Conservation (phyloP, 2,113 vertebrate genomes). For the Lepus timidus region DNA sequence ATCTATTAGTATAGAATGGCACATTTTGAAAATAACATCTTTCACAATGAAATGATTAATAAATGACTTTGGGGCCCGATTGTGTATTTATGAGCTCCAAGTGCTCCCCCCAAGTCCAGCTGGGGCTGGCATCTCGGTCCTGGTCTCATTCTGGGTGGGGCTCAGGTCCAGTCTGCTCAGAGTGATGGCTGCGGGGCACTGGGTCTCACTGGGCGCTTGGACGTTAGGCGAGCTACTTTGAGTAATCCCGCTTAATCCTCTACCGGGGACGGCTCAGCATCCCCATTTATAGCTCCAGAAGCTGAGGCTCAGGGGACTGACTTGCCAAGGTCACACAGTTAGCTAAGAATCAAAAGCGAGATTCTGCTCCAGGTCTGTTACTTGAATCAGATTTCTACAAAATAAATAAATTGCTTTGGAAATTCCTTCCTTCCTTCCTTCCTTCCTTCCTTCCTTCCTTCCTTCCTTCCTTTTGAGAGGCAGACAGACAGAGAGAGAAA, state of each 20-base stretch:
- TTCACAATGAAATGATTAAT: neutral
- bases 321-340: neutral
- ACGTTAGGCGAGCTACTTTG: neutral
- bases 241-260: neutral
- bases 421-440: no score
- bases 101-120: neutral
- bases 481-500: no score
- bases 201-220: neutral
- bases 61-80: neutral
- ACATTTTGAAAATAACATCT: neutral
- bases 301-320: slow-evolving; percentile 7
- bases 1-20: neutral
- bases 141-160: neutral
- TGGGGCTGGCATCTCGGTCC: neutral
- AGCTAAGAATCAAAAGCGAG: slow-evolving; percentile 34
- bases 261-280: neutral
- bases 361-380: neutral
- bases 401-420: no score
- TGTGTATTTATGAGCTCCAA: neutral
- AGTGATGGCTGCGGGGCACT: neutral
- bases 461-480: no score
- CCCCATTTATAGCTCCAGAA: neutral
- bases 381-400: no score
- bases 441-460: no score
- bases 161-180: neutral